A percentile compares a stretch with the other conserved stretches of the same genome.
phyloP scores from a whole-genome alignment of 1,140 invertebrate species.

The Drosophila kepulauana region DNA sequence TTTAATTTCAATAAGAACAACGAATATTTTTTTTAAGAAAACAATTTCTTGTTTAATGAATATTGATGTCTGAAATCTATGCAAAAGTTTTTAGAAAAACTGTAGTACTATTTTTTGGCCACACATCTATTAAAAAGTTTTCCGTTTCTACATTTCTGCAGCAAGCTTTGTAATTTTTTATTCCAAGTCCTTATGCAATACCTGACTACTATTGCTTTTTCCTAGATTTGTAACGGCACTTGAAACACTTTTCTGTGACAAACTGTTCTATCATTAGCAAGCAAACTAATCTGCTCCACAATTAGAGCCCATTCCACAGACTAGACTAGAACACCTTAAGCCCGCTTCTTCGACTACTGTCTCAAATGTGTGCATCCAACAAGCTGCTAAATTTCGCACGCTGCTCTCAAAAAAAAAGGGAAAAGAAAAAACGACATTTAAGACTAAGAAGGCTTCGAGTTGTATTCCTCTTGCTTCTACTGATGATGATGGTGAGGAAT shows the following conservation, averaged over 20 bases:
- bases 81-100: no score
- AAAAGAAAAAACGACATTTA: conserved; percentile 61
- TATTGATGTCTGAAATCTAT: no score
- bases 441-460: conserved; percentile 42
- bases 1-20: no score
- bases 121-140: no score
- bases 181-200: no score
- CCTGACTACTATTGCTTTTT: not conserved
- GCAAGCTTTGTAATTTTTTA: no score
- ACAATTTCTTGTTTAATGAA: no score
- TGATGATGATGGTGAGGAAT: conserved; percentile 45
- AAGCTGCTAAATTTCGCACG: conserved; percentile 82
- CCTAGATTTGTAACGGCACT: conserved; percentile 1
- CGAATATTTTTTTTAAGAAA: no score
- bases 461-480: conserved; percentile 23
- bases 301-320: not conserved
- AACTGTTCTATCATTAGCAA: conserved; percentile 18
- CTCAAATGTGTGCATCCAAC: conserved; percentile 43
- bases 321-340: not conserved
- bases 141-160: no score
- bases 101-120: no score
- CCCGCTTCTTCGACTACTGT: not conserved
- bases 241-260: not conserved
- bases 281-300: conserved; percentile 27
- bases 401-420: conserved; percentile 63